Evolutionary conservation across 2,797 vertebrate genomes (phyloP).

Genomic region (Cryptoblepharus egeriae): DNA sequence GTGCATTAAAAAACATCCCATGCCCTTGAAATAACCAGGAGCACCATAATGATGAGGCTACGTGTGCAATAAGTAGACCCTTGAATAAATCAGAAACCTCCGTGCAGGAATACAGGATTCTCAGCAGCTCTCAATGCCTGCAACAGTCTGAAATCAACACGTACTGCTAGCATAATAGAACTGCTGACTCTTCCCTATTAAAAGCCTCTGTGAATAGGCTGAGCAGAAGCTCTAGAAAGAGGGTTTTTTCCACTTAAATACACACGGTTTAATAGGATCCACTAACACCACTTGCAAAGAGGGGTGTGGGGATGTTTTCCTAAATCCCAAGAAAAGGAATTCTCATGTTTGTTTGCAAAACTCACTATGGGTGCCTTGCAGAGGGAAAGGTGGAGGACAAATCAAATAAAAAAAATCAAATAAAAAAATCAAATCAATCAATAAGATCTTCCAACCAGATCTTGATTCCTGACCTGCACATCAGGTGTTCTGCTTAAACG

Average conservation of each 20-base stretch:
- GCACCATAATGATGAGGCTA: rapidly evolving
- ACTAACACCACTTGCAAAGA: rapidly evolving
- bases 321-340: background rate
- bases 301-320: background rate
- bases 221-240: background rate
- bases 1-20: too few relatives aligned
- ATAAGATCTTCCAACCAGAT: background rate
- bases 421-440: too few relatives aligned
- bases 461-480: background rate
- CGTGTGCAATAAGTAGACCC: rapidly evolving
- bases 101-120: rapidly evolving
- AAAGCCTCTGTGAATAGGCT: rapidly evolving
- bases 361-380: too few relatives aligned
- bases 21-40: background rate
- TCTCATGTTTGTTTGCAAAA: background rate
- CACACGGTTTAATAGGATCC: rapidly evolving
- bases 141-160: background rate
- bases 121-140: rapidly evolving
- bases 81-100: background rate
- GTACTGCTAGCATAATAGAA: rapidly evolving
- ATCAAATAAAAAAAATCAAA: too few relatives aligned
- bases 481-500: background rate
- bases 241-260: background rate
- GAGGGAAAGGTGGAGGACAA: too few relatives aligned
- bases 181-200: rapidly evolving